These are phyloP conservation scores for Chloebia gouldiae DNA, from an alignment of 2,113 vertebrate species.

Conservation along the genomic window DNA sequence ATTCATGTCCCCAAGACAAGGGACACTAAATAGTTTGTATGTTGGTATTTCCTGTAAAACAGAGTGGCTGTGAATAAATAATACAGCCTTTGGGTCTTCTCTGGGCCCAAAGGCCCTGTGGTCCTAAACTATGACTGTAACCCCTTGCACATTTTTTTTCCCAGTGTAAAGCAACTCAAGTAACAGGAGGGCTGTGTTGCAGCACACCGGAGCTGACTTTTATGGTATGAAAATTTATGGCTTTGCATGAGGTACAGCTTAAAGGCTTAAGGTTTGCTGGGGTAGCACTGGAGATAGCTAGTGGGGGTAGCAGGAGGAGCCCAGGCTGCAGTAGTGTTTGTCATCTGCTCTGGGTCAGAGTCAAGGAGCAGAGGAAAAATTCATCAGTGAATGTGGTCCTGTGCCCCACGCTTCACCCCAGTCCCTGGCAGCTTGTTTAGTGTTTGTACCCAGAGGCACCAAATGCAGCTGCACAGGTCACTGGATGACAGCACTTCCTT, in stretches of 20 bases:
- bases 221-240: not conserved
- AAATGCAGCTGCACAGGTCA: not conserved
- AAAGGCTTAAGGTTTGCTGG: constrained; percentile 4
- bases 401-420: rapidly evolving
- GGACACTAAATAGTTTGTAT: not conserved
- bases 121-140: not conserved
- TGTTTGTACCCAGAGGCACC: not conserved
- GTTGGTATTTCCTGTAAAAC: not conserved
- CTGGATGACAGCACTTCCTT: not conserved
- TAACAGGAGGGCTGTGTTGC: not conserved
- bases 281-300: not conserved
- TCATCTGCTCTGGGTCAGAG: not conserved
- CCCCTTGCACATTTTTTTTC: not conserved
- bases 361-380: not conserved
- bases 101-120: not conserved
- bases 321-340: not conserved
- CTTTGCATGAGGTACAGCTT: not conserved
- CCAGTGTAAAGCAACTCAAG: not conserved
- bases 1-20: not conserved
- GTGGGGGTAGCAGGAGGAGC: not conserved
- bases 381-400: not conserved
- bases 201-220: not conserved
- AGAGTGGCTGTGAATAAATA: not conserved
- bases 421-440: not conserved
- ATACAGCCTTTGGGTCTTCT: not conserved